Evolutionary conservation across 2,113 vertebrate genomes (phyloP), one percentile per base, ranked within the genome.

Genomic region (Sapajus apella): DNA sequence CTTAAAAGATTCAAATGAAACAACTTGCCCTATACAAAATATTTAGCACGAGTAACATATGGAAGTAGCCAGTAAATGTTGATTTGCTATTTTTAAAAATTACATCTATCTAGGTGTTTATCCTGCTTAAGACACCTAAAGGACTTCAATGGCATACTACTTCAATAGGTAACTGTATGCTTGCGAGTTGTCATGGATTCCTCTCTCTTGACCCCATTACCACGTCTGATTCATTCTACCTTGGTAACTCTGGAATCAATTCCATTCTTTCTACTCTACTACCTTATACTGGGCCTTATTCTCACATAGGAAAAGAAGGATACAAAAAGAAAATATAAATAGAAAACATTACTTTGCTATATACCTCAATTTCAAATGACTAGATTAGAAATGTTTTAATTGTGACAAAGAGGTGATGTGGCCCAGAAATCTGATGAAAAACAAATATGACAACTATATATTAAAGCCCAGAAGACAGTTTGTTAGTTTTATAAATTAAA

Each of bases 1-100:
- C 79, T 91, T 93, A 18, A 80, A 80, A 94, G 56, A 37, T 76
- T 90, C 70, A 97, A 96, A 70, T 88, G 80, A 92, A 94, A 50
- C 50, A 58, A 86, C 32, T 85, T 91, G 50, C 9, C 14, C 35
- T 47, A 52, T 0, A 3, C 21, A 79, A 58, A 66, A 83, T 89
- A 23, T 30, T 90, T 83, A 90, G 84, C 61, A 87, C 56, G 27
- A 32, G 11, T 85, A 81, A 61, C 2, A 76, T 20, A 61, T 2
- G 3, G 40, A 56, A 95, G 21, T 20, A 94, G 58, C 11, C 40
- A 68, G 89, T 75, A 91, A 27, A 72, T 17, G 14, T 95, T 73
- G 79, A 73, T 23, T 58, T 90, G 55, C 20, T 73, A 23, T 27
- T 91, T 87, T 87, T 9, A 75, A 37, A 75, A 68, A 91, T 43